These are phyloP conservation scores for Hesperophylax magnus DNA, from an alignment of 1,140 invertebrate genomes.

Conservation along the genomic window DNA sequence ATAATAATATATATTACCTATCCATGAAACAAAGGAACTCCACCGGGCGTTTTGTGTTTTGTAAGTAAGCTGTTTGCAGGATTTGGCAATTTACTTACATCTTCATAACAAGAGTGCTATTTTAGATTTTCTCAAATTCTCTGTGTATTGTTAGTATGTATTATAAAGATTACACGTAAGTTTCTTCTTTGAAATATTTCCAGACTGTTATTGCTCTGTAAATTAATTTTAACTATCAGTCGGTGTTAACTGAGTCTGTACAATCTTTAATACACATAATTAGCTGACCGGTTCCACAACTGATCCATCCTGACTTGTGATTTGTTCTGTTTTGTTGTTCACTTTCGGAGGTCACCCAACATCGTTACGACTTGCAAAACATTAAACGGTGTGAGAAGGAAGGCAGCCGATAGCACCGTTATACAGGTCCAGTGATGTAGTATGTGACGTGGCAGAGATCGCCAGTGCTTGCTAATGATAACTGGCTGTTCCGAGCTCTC, in stretches of 20 bases:
- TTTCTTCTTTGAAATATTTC: constrained; percentile 54
- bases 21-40: constrained; percentile 57
- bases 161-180: constrained; percentile 55
- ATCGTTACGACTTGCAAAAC: constrained; percentile 13
- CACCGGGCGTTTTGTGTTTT: constrained; percentile 54
- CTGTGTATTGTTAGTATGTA: constrained; percentile 58
- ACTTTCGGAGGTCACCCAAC: neutral
- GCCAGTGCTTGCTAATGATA: too few species aligned
- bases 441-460: neutral
- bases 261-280: constrained; percentile 8
- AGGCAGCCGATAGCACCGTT: constrained; percentile 5
- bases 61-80: constrained; percentile 54
- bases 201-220: constrained; percentile 54
- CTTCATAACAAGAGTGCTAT: constrained; percentile 52
- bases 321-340: constrained; percentile 16
- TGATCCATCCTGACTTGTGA: neutral
- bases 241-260: constrained; percentile 32
- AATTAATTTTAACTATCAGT: constrained; percentile 53
- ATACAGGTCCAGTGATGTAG: neutral
- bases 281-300: constrained; percentile 9
- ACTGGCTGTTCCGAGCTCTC: constrained; percentile 22
- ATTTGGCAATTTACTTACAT: constrained; percentile 52
- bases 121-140: constrained; percentile 58
- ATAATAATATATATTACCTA: constrained; percentile 54
- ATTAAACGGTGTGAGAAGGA: constrained; percentile 5